Base-by-base conservation (phyloP, 2,888 invertebrate genomes). In the Diarsia dahlii region DNA sequence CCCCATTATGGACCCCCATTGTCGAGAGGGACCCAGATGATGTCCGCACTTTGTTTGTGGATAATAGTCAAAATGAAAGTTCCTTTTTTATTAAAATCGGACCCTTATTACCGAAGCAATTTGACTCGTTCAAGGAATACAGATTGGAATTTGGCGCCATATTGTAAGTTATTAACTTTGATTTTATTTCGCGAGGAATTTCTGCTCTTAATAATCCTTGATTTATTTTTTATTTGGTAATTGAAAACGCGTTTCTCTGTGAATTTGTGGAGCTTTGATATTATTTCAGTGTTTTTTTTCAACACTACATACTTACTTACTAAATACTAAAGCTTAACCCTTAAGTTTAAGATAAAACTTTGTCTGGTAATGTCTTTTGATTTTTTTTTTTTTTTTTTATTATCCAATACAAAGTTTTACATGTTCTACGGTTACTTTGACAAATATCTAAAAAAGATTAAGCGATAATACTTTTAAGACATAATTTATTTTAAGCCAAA, bases 31-130 rank as follows among this genome's bases (percentile, higher is more conserved):
- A 60, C 78, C 91, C 93, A 93, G 94, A 94, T 93, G 93, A 94
- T 93, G 89, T 89, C 86, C 83, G 74, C 79, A 88, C 87, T 89
- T 87, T 89, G 88, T 89, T 85, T 89, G 89, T 83, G 81, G 84
- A 87, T 88, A 89, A 89, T 89, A 89, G 87, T 88, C 89, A 85
- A 87, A 89, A 84, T 85, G 89, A 88, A 89, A 88, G 87, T 85
- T 87, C 88, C 78, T 80, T 88, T 87, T 88, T 88, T 88, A 88
- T 88, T 88, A 88, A 93, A 93, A 89, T 89, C 90, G 86, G 90
- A 89, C 91, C 92, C 93, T 94, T 94, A 94, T 94, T 94, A 93
- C 92, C 89, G 91, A 93, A 93, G 93, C 94, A 93, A 94, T 94
- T 93, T 92, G 92, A 92, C 91, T 92, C 90, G 89, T 91, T 89